Percentiles rank a stretch among this genome's conserved stretches.
phyloP scores from a whole-genome alignment of 2,797 vertebrate genomes.

The Muscicapa striata region DNA sequence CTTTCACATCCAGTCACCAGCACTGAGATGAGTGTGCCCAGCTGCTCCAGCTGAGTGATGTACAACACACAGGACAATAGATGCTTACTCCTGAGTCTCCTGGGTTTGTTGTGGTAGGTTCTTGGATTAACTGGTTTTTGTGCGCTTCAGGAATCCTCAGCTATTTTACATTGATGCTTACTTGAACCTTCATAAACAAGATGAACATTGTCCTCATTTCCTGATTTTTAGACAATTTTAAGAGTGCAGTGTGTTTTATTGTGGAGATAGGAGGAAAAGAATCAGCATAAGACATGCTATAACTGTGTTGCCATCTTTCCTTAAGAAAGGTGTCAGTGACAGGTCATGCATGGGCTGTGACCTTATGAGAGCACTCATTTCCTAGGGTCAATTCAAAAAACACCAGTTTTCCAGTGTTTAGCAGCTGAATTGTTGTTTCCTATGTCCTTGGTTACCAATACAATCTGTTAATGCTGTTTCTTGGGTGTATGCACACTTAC shows the following conservation, averaged over 20 bases:
- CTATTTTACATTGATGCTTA: background rate
- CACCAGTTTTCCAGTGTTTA: background rate
- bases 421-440: background rate
- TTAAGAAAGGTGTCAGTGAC: background rate
- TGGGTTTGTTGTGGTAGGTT: background rate
- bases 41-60: background rate
- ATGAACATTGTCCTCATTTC: background rate
- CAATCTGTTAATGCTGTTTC: background rate
- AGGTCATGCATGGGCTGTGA: background rate
- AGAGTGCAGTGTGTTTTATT: background rate
- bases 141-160: background rate
- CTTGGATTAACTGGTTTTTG: background rate
- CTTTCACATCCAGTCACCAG: background rate
- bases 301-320: background rate
- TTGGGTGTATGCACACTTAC: background rate
- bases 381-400: background rate
- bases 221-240: background rate
- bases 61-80: background rate
- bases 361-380: background rate
- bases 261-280: background rate
- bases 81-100: background rate
- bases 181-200: rapidly evolving
- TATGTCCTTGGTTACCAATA: background rate
- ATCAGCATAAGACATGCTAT: background rate
- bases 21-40: background rate